A percentile compares a stretch with the other conserved stretches of the same genome.
Evolutionary conservation across 2,888 invertebrate species (phyloP).

Genomic region (Coecobrya sp.): DNA sequence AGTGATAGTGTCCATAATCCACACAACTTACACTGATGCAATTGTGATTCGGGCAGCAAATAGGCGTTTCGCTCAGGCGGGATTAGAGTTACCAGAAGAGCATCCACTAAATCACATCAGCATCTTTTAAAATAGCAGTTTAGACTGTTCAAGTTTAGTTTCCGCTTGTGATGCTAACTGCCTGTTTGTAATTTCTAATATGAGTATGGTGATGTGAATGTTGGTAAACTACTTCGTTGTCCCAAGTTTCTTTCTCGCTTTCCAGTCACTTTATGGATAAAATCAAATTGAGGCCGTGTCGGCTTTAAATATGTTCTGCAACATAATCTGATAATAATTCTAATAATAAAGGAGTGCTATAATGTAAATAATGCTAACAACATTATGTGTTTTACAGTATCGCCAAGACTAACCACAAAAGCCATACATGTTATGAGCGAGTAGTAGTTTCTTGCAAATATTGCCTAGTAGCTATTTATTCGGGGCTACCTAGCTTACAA

Average conservation of each 20-base stretch:
- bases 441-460: neutral
- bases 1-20: neutral
- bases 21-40: neutral
- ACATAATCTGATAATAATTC: conserved; percentile 32
- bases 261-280: neutral
- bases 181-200: neutral
- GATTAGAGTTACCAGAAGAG: conserved; percentile 23
- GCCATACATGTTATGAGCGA: neutral
- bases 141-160: neutral
- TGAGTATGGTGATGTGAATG: neutral
- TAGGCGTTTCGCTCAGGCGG: neutral
- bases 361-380: neutral
- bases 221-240: neutral
- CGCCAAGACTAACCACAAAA: neutral
- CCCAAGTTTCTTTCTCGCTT: neutral
- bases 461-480: neutral
- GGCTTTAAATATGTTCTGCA: neutral
- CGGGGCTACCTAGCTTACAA: neutral
- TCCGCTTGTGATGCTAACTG: neutral
- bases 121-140: conserved; percentile 20
- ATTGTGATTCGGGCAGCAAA: neutral
- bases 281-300: neutral
- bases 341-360: neutral
- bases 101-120: conserved; percentile 44
- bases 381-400: neutral